Evolutionary conservation across 2,797 vertebrate species (phyloP).

Genomic region (Onychomys torridus): DNA sequence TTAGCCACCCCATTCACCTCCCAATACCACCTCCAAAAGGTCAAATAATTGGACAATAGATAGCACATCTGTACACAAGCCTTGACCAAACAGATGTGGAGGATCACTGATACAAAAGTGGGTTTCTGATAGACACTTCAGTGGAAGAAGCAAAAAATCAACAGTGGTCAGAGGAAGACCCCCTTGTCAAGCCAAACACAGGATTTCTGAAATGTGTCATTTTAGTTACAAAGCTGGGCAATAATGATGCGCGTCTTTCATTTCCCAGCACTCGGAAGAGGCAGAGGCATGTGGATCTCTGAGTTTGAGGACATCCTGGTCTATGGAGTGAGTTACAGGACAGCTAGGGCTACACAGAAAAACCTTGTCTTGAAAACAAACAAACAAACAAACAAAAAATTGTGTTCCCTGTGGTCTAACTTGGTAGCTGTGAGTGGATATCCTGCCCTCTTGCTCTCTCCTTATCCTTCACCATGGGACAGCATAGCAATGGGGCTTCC

Average conservation of each 20-base stretch:
- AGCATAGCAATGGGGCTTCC: fast-evolving
- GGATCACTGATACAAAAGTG: neutral
- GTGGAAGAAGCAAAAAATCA: neutral
- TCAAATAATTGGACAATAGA: neutral
- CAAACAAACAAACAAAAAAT: neutral
- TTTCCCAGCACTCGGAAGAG: neutral
- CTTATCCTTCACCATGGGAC: neutral
- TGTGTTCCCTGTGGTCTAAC: neutral
- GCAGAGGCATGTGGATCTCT: neutral
- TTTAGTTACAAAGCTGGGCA: neutral
- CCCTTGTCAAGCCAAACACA: neutral
- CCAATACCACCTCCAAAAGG: neutral
- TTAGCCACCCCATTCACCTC: neutral
- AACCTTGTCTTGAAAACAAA: neutral
- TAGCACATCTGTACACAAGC: neutral
- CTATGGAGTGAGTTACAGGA: neutral
- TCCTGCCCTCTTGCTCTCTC: neutral
- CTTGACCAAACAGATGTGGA: neutral
- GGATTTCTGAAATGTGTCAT: neutral
- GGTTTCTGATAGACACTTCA: neutral
- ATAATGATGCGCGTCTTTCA: neutral
- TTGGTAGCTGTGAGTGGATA: neutral
- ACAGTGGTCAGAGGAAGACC: no score
- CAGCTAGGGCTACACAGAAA: neutral
- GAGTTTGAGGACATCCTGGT: neutral